Conservation (phyloP, 2,888 invertebrate genomes). For the Conus canariensis region DNA sequence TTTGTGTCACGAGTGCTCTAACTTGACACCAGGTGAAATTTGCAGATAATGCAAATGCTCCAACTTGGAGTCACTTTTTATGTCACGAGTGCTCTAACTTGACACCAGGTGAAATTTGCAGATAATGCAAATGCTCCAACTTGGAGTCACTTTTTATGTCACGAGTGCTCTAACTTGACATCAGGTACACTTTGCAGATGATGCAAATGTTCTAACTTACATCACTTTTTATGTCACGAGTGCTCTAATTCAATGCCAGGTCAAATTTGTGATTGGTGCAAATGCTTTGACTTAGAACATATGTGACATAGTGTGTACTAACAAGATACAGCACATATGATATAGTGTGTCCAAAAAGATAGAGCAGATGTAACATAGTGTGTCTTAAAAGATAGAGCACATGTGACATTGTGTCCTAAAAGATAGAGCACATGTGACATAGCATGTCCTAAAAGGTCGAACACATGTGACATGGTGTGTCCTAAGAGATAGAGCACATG, state of each 20-base stretch:
- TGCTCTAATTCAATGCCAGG: neutral
- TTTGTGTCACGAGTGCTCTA: neutral
- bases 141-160: neutral
- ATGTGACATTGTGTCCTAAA: neutral
- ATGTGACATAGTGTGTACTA: neutral
- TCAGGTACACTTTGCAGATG: neutral
- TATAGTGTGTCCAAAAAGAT: neutral
- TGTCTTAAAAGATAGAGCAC: neutral
- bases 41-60: neutral
- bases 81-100: neutral
- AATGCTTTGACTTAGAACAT: neutral
- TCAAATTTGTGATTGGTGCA: neutral
- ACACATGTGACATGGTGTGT: conserved; percentile 4
- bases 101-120: neutral
- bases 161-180: neutral
- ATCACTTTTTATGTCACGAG: neutral
- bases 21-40: neutral
- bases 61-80: neutral
- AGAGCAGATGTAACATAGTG: neutral
- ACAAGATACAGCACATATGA: neutral
- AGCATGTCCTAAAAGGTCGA: too few relatives aligned
- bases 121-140: neutral
- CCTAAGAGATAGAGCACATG: neutral
- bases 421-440: neutral
- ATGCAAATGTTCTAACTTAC: neutral